Evolutionary conservation across 2,797 vertebrate genomes (phyloP).

Genomic region (Lophotriccus pileatus): DNA sequence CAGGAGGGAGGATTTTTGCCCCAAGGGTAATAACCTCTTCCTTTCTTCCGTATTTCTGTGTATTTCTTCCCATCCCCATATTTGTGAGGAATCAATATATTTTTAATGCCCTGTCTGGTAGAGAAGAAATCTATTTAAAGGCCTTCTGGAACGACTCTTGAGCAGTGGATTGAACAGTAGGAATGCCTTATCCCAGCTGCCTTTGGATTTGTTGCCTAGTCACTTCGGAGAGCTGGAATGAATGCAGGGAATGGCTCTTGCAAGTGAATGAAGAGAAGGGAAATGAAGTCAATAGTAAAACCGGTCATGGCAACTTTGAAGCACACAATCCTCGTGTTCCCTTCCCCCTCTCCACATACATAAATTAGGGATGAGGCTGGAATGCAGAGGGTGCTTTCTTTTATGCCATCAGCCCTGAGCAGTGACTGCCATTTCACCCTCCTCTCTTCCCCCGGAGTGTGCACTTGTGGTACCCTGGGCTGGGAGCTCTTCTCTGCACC

Average conservation of each 20-base stretch:
- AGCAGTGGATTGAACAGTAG: neutral
- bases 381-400: neutral
- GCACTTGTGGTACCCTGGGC: neutral
- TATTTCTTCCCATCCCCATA: accelerated
- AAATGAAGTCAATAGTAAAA: constrained; percentile 16
- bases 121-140: neutral
- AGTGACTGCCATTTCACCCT: neutral
- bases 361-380: constrained; percentile 1
- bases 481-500: neutral
- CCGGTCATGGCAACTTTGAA: neutral
- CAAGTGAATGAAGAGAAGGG: constrained; percentile 26
- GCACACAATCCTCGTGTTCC: neutral
- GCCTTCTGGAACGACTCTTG: neutral
- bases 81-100: neutral
- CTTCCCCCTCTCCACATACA: neutral
- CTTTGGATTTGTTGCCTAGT: constrained; percentile 40
- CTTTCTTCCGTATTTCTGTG: accelerated
- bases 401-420: neutral
- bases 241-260: constrained; percentile 14
- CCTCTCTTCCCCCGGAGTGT: neutral
- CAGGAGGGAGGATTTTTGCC: neutral
- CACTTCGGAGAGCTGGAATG: neutral
- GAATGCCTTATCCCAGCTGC: constrained; percentile 11
- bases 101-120: neutral
- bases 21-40: neutral